Percentiles rank a stretch among this genome's conserved stretches.
phyloP scores from a whole-genome alignment of 2,797 vertebrate species.

The Gymnoscopelus braueri region DNA sequence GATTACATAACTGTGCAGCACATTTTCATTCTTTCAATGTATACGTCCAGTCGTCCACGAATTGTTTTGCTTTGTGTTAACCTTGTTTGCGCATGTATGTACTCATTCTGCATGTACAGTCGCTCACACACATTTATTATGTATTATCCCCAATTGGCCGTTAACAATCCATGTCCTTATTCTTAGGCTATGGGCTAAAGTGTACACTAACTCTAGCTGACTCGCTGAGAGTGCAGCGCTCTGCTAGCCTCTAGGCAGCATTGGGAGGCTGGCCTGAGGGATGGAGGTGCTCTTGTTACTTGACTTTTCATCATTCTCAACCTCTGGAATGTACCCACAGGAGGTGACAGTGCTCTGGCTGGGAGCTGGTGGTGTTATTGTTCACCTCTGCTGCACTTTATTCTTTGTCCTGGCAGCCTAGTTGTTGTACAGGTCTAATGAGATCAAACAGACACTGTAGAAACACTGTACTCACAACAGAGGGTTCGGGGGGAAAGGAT shows the following conservation, averaged over 20 bases:
- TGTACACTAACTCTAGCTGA: conserved; percentile 56
- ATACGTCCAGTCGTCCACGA: no score
- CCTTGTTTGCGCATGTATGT: conserved; percentile 7
- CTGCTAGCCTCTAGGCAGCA: conserved; percentile 62
- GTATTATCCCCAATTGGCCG: conserved; percentile 25
- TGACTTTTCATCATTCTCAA: conserved; percentile 75
- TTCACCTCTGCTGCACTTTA: conserved; percentile 49
- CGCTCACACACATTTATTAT: conserved; percentile 28
- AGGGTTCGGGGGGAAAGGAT: background rate
- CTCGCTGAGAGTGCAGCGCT: conserved; percentile 71
- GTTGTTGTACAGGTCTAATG: conserved; percentile 48
- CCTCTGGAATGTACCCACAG: conserved; percentile 69
- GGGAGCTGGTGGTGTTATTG: conserved; percentile 41
- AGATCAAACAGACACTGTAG: conserved; percentile 42
- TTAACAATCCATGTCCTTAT: conserved; percentile 36
- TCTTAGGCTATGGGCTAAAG: conserved; percentile 29
- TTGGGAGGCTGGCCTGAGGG: conserved; percentile 66
- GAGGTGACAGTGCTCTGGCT: conserved; percentile 55
- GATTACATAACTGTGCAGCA: background rate
- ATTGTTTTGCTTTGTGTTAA: no score
- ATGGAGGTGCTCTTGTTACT: conserved; percentile 49
- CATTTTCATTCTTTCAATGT: background rate
- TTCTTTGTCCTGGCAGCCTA: conserved; percentile 46
- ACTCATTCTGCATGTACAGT: conserved; percentile 25
- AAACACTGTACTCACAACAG: conserved; percentile 26